Percentiles rank a stretch among this genome's conserved stretches.
These are phyloP conservation scores for Stenodera caucasica DNA, from an alignment of 2,888 invertebrate genomes.

Conservation along the genomic window DNA sequence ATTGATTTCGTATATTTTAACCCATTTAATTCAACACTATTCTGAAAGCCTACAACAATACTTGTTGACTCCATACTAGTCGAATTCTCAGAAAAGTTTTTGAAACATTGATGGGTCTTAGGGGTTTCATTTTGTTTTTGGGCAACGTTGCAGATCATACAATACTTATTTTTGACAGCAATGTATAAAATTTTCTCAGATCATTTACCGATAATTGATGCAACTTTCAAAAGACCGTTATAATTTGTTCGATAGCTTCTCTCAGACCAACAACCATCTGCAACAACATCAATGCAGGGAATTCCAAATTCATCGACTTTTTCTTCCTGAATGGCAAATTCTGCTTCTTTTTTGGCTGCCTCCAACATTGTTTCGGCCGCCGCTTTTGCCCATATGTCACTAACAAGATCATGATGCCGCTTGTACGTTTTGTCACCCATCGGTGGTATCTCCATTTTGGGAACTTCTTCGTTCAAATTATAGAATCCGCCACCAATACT, in stretches of 20 bases:
- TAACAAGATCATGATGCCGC: not conserved
- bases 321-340: slow-evolving; percentile 24
- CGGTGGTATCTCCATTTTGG: not conserved
- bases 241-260: slow-evolving; percentile 21
- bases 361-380: not conserved
- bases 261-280: slow-evolving; percentile 32
- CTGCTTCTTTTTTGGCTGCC: slow-evolving; percentile 11
- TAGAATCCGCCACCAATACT: not conserved
- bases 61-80: too few species aligned
- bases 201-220: too few species aligned
- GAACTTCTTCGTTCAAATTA: not conserved
- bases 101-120: too few species aligned
- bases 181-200: too few species aligned
- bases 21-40: too few species aligned
- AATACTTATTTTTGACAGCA: too few species aligned
- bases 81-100: too few species aligned
- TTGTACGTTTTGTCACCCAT: not conserved
- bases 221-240: not conserved
- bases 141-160: too few species aligned
- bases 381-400: not conserved
- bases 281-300: slow-evolving; percentile 28
- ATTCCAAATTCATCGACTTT: slow-evolving; percentile 24
- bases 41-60: too few species aligned
- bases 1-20: too few species aligned
- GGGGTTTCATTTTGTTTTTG: too few species aligned